These are phyloP conservation scores for Halcyon chelicuti DNA, from an alignment of 2,797 vertebrate genomes.

Conservation along the genomic window DNA sequence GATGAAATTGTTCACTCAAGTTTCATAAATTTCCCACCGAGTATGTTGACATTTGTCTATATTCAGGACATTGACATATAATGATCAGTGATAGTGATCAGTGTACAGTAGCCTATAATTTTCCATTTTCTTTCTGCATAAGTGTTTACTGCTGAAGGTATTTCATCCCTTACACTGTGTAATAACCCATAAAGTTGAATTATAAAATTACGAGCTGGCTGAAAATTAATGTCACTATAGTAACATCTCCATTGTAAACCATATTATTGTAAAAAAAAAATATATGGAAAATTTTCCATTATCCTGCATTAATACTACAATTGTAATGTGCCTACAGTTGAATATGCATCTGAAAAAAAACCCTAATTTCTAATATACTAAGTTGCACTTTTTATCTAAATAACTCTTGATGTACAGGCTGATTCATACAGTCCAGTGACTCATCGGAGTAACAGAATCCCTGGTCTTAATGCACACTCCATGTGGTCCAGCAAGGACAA, in stretches of 20 bases:
- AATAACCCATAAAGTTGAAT: neutral
- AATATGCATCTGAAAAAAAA: neutral
- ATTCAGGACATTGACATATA: neutral
- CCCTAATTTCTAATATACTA: neutral
- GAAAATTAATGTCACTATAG: neutral
- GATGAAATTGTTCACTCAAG: neutral
- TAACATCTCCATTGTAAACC: neutral
- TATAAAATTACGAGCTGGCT: neutral
- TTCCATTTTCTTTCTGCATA: neutral
- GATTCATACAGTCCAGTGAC: neutral
- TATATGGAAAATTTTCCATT: neutral
- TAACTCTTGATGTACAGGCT: neutral
- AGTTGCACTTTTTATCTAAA: neutral
- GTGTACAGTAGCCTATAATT: neutral
- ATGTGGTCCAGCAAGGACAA: accelerated
- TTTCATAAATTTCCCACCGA: neutral
- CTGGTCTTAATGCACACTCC: neutral
- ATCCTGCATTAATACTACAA: neutral
- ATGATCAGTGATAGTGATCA: neutral
- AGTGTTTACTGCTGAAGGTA: neutral
- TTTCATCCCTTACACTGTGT: neutral
- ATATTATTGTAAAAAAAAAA: neutral
- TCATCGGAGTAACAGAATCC: neutral
- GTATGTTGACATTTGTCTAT: neutral
- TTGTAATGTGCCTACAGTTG: neutral